Evolutionary conservation across 2,797 vertebrate species (phyloP), one percentile per base, ranked within the genome.

Genomic region (Poeciliopsis gracilis): DNA sequence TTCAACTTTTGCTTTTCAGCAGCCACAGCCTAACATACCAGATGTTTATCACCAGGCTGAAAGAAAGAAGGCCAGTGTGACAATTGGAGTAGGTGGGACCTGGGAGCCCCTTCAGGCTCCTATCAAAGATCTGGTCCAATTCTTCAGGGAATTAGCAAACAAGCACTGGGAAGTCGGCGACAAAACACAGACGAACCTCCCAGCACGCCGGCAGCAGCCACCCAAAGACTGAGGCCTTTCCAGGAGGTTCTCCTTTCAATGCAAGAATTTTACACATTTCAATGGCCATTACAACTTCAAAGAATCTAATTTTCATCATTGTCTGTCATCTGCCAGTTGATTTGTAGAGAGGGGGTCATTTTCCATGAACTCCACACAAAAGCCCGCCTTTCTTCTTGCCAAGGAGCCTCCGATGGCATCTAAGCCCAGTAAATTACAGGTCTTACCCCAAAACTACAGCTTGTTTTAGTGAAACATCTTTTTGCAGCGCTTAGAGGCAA

Each of bases 231-330:
- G 90, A 86, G 94, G 96, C 94, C 94, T 95, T 96, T 95, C 94
- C 96, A 95, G 95, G 96, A 93, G 13, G 87, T 94, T 96, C 94
- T 94, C 95, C 94, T 97, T 98, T 98, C 97, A 98, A 96, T 96
- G 91, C 93, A 95, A 96, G 96, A 97, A 96, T 97, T 97, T 97
- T 97, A 98, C 97, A 98, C 97, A 95, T 98, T 97, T 99, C 97
- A 99, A 97, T 97, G 95, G 97, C 96, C 96, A 97, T 97, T 98
- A 97, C 95, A 96, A 98, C 97, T 98, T 99, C 97, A 98, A 98
- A 98, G 97, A 97, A 97, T 98, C 96, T 97, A 97, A 97, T 97
- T 98, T 97, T 97, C 97, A 97, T 97, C 96, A 98, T 97, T 97
- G 97, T 97, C 97, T 94, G 88, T 98, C 97, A 97, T 98, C 97